phyloP scores from a whole-genome alignment of 2,797 vertebrate genomes.

The Pogonophryne albipinna region DNA sequence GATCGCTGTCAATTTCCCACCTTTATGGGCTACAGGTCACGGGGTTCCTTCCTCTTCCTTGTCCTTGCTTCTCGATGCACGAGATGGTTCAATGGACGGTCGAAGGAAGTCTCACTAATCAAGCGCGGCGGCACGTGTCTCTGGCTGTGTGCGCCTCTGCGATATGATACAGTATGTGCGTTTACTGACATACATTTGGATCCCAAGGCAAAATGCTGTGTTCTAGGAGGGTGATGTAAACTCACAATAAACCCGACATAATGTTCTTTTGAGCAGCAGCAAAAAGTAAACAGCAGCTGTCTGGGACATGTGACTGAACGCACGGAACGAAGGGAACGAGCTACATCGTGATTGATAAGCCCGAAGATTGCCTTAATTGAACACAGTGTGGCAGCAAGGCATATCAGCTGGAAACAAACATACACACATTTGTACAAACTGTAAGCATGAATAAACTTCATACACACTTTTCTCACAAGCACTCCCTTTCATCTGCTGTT shows the following conservation, averaged over 20 bases:
- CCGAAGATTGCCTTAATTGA: slow-evolving; percentile 74
- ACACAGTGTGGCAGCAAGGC: slow-evolving; percentile 55
- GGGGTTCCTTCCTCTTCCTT: slow-evolving; percentile 10
- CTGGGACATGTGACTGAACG: slow-evolving; percentile 63
- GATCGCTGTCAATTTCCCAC: slow-evolving; percentile 60
- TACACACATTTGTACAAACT: neutral
- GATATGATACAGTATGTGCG: neutral
- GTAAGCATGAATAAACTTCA: slow-evolving; percentile 16
- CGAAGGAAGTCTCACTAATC: slow-evolving; percentile 28
- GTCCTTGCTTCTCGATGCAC: neutral
- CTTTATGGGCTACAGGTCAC: slow-evolving; percentile 40
- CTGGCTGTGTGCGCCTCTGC: neutral
- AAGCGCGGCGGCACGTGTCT: neutral
- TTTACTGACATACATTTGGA: slow-evolving; percentile 8
- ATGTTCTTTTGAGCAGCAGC: slow-evolving; percentile 23
- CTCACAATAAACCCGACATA: slow-evolving; percentile 14
- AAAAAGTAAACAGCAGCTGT: slow-evolving; percentile 59
- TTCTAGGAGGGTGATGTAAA: slow-evolving; percentile 21
- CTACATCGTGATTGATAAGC: slow-evolving; percentile 80
- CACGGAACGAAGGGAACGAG: slow-evolving; percentile 55
- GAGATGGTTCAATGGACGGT: slow-evolving; percentile 17
- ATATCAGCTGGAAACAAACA: slow-evolving; percentile 41
- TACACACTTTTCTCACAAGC: slow-evolving; percentile 8
- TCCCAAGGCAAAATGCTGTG: neutral
- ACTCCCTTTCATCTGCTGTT: neutral